Percentiles rank a stretch among this genome's conserved stretches.
phyloP scores from a whole-genome alignment of 2,797 vertebrate species.

The Bovichtus variegatus region DNA sequence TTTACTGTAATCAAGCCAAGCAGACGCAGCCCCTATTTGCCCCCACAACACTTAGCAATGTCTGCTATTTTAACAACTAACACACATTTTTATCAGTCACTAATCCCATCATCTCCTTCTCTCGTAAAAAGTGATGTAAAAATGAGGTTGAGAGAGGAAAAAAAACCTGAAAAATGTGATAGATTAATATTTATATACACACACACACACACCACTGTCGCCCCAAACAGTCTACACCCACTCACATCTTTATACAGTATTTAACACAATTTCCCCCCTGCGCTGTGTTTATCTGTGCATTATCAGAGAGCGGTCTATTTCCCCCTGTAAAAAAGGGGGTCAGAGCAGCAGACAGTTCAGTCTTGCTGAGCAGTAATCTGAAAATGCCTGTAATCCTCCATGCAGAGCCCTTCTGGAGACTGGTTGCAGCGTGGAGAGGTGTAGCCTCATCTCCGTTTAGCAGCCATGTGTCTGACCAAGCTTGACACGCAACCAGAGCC shows the following conservation, averaged over 20 bases:
- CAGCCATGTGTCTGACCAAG: slow-evolving; percentile 76
- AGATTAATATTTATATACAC: not conserved
- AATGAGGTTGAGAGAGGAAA: not conserved
- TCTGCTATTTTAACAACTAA: not conserved
- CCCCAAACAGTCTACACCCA: not conserved
- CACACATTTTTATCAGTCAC: not conserved
- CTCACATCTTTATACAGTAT: slow-evolving; percentile 1
- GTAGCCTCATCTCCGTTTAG: slow-evolving; percentile 72
- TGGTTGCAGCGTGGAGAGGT: slow-evolving; percentile 65
- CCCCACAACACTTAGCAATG: slow-evolving; percentile 14
- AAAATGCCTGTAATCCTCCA: slow-evolving; percentile 84
- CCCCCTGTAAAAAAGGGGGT: slow-evolving; percentile 65
- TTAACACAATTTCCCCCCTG: not conserved
- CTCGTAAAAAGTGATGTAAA: not conserved
- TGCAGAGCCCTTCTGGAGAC: slow-evolving; percentile 76
- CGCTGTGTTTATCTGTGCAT: slow-evolving; percentile 36
- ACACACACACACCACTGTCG: not conserved
- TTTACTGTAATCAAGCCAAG: slow-evolving; percentile 67
- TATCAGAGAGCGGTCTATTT: slow-evolving; percentile 33
- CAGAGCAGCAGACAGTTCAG: slow-evolving; percentile 79
- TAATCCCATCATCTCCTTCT: not conserved
- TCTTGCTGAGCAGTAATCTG: slow-evolving; percentile 83
- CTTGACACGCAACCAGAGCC: slow-evolving; percentile 77
- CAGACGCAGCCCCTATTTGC: slow-evolving; percentile 33
- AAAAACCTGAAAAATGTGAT: not conserved